A percentile compares a stretch with the other conserved stretches of the same genome.
Conservation (phyloP, 2,113 vertebrate genomes). For the Tylochromis polylepis region DNA sequence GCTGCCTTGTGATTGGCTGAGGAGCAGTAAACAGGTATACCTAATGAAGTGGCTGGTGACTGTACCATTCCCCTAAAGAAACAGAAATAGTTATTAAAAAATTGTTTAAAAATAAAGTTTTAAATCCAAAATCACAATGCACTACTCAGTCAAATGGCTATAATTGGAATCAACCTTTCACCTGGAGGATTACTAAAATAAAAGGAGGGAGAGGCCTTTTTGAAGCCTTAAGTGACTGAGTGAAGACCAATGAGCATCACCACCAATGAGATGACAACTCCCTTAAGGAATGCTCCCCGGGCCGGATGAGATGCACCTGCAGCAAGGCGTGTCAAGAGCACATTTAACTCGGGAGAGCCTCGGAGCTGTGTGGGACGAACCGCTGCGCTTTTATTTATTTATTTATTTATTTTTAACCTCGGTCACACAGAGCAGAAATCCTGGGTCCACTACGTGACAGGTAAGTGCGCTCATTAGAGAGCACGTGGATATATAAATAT, state of each 20-base stretch:
- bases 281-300: constrained; percentile 15
- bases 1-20: not conserved
- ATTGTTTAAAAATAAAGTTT: no score
- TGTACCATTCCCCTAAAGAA: not conserved
- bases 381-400: not conserved
- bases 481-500: not conserved
- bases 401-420: not conserved
- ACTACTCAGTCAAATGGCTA: not conserved
- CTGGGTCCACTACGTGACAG: constrained; percentile 38
- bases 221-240: not conserved
- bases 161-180: not conserved
- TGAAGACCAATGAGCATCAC: constrained; percentile 24
- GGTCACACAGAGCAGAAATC: not conserved
- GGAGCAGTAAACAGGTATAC: not conserved
- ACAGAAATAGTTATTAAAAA: not conserved
- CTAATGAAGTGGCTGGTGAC: not conserved
- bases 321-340: not conserved
- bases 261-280: constrained; percentile 37
- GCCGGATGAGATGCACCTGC: constrained; percentile 47
- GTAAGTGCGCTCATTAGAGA: constrained; percentile 2
- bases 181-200: not conserved
- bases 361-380: not conserved
- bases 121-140: not conserved
- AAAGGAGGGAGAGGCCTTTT: not conserved
- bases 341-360: not conserved